phyloP scores from a whole-genome alignment of 2,888 invertebrate species.

The Leucophora obtusa region DNA sequence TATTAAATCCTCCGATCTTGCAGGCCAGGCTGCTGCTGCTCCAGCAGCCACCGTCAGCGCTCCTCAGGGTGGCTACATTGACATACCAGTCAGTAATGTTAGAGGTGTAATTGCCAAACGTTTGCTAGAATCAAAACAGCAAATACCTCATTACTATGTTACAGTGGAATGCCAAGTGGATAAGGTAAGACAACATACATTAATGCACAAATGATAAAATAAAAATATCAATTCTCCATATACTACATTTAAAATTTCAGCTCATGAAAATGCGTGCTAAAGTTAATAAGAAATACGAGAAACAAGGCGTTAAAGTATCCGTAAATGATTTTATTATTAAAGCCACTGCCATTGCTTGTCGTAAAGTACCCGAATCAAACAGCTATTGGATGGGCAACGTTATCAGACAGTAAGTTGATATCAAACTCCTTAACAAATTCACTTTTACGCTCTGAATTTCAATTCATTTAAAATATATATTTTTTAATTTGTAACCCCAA shows the following conservation, averaged over 20 bases:
- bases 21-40: conserved; percentile 79
- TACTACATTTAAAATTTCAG: conserved; percentile 62
- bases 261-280: conserved; percentile 84
- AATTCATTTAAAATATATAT: too few species aligned
- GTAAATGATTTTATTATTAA: conserved; percentile 98
- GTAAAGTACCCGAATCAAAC: conserved; percentile 95
- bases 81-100: conserved; percentile 91
- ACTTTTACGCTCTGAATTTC: too few species aligned
- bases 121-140: conserved; percentile 91
- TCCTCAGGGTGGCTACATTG: conserved; percentile 80
- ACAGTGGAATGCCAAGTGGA: conserved; percentile 92
- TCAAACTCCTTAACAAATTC: too few species aligned
- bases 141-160: conserved; percentile 98
- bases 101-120: conserved; percentile 93
- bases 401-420: conserved; percentile 90
- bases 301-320: conserved; percentile 90
- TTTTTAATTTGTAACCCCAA: too few species aligned
- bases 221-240: neutral
- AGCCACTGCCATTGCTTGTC: conserved; percentile 92
- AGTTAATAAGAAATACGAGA: conserved; percentile 89
- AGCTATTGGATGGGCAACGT: conserved; percentile 96
- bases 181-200: conserved; percentile 80
- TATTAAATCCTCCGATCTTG: conserved; percentile 89
- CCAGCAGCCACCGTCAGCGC: conserved; percentile 70
- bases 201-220: neutral